Conservation (phyloP, 2,113 vertebrate genomes). For the Aviceda subcristata region DNA sequence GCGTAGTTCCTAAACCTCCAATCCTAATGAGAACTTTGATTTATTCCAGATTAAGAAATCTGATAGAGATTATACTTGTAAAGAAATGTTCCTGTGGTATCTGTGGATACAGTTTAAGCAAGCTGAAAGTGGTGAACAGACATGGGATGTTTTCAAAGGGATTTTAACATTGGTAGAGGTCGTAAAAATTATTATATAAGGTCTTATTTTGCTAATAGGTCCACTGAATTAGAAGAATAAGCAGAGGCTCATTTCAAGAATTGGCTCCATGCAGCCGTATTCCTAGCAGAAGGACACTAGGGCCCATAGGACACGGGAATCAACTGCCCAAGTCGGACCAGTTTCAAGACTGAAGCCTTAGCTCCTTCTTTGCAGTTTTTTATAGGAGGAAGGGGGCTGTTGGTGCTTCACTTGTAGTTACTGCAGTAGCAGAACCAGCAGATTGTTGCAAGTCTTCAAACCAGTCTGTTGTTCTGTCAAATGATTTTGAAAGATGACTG, state of each 20-base stretch:
- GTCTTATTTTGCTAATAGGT: neutral
- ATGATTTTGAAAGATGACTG: neutral
- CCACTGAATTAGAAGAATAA: neutral
- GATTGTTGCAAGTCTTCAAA: neutral
- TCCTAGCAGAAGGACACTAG: neutral
- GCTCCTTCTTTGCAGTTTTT: neutral
- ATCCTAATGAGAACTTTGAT: neutral
- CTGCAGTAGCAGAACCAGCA: neutral
- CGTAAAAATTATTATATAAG: neutral
- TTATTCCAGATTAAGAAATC: neutral
- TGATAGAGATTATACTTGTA: neutral
- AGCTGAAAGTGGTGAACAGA: neutral
- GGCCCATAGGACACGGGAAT: neutral
- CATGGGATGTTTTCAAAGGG: neutral
- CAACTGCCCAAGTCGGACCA: neutral
- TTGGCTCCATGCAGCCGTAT: neutral
- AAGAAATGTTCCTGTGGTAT: neutral
- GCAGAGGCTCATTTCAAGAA: neutral
- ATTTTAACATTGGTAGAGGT: neutral
- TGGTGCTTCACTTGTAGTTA: neutral
- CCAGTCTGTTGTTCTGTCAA: neutral
- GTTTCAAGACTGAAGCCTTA: neutral
- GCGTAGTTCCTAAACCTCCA: neutral
- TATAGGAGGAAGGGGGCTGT: neutral
- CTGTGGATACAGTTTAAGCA: neutral